phyloP scores from a whole-genome alignment of 64 coral and sea anemone genomes.

The Pocillopora verrucosa region DNA sequence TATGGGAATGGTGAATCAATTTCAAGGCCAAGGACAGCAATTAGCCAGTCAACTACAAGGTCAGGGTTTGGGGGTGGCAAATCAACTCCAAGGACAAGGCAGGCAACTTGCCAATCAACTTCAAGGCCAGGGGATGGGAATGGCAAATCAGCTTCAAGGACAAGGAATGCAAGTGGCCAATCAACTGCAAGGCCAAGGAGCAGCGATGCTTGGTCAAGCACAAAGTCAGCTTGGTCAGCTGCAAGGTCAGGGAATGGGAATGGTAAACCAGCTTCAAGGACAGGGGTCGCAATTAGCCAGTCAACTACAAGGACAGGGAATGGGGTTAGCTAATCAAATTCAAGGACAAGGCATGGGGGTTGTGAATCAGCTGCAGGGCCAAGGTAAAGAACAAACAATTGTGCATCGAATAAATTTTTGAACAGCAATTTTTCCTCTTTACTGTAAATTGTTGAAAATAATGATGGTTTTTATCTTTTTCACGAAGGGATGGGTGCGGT shows the following conservation, averaged over 20 bases:
- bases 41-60: slow-evolving; percentile 64
- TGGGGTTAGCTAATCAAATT: neutral
- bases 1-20: slow-evolving; percentile 31
- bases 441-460: neutral
- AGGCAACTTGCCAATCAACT: slow-evolving; percentile 67
- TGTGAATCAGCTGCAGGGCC: slow-evolving; percentile 71
- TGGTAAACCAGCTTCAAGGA: slow-evolving; percentile 73
- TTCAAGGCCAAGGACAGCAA: slow-evolving; percentile 59
- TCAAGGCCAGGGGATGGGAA: slow-evolving; percentile 79
- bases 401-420: neutral
- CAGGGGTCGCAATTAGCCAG: slow-evolving; percentile 72
- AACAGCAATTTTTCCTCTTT: neutral
- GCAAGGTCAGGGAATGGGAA: slow-evolving; percentile 77
- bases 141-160: slow-evolving; percentile 73
- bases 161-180: slow-evolving; percentile 76
- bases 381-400: slow-evolving; percentile 4
- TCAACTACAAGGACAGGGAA: slow-evolving; percentile 80
- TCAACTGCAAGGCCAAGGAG: slow-evolving; percentile 81
- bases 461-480: neutral
- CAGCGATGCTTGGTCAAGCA: neutral
- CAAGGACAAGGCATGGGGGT: slow-evolving; percentile 83
- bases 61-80: slow-evolving; percentile 52
- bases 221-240: slow-evolving; percentile 17
- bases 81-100: slow-evolving; percentile 77
- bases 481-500: slow-evolving; percentile 38